These are phyloP conservation scores for Epistrophe grossulariae DNA, from an alignment of 2,888 invertebrate genomes.

Conservation along the genomic window DNA sequence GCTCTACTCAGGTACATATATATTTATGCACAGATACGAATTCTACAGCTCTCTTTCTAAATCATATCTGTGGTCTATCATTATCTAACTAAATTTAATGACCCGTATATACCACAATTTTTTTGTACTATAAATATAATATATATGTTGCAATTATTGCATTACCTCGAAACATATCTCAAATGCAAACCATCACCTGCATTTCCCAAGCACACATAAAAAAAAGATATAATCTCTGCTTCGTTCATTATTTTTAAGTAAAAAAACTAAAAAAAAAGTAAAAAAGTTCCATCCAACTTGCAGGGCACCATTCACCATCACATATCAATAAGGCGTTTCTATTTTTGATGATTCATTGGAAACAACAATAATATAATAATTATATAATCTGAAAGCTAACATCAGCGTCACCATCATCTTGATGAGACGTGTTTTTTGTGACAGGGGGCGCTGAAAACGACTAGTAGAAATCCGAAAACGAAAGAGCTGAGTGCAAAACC, in stretches of 20 bases:
- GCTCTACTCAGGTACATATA: too few species aligned
- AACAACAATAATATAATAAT: conserved; percentile 54
- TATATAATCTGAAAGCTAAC: conserved; percentile 68
- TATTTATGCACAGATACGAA: too few species aligned
- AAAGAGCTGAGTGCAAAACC: conserved; percentile 70
- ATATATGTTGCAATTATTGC: conserved; percentile 14
- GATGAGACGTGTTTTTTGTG: conserved; percentile 24
- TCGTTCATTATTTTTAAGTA: background rate
- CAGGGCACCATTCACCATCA: background rate
- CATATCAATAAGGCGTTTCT: conserved; percentile 45
- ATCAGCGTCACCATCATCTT: conserved; percentile 24
- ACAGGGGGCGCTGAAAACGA: conserved; percentile 27
- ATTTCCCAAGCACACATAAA: background rate
- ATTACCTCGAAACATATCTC: conserved; percentile 22
- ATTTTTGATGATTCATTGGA: conserved; percentile 63
- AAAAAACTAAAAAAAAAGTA: background rate
- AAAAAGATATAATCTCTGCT: background rate
- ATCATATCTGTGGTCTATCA: background rate
- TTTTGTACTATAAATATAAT: background rate
- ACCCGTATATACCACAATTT: conserved; percentile 1
- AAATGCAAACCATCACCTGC: conserved; percentile 19
- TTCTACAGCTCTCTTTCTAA: too few species aligned
- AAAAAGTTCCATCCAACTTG: conserved; percentile 18
- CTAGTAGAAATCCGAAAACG: conserved; percentile 49
- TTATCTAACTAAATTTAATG: conserved; percentile 43